Base-by-base conservation (phyloP, 30 jellyfish, hydroid and myxozoan genomes). In the Mastigias papua region DNA sequence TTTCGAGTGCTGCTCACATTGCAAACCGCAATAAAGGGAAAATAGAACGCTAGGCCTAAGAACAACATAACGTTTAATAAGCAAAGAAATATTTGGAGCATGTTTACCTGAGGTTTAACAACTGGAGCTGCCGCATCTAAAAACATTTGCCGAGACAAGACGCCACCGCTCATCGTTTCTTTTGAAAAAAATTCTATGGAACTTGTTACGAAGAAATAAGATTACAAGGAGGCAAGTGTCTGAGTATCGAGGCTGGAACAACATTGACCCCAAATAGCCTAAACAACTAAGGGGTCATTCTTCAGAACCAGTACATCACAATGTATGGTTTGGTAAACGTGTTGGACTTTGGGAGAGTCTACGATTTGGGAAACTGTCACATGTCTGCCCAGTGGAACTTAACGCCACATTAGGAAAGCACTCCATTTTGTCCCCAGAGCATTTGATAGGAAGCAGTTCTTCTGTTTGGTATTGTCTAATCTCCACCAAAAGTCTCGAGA, bases 1-100 rank as follows among this genome's bases (percentile, higher is more conserved):
- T 54, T 54, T 10, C 67, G 67, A 54, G 27, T 54, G 9, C 17
- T 19, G 20, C 67, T 54, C 25, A 54, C 67, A 54, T 19, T 54
- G 67, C 67, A 54, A 54, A 54, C 67, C 67, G 67, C 67, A 54
- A 54, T 54, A 54, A 54, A 5, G 17, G 67, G 25, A 54, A 54
- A 54, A 54, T 10, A 54, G 67, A 3, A 54, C 67, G 67, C 67
- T 54, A 54, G 67, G 67, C 67, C 67, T 54, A 54, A 54, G 67
- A 19, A 10, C 9, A 54, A 54, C 67, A 54, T 19, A 54, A 54
- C 27, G 17, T 54, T 54, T 54, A 19, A 54, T 54, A 54, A 54
- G 67, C 67, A 54, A 54, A 6, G 67, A 3, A 54, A 54, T 54
- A 21, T 54, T 19, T 54, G 67, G 67, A 54, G 67, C 25, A 54